These are phyloP conservation scores for Rhegmatorhina hoffmannsi DNA, from an alignment of 2,113 vertebrate genomes.

Conservation along the genomic window DNA sequence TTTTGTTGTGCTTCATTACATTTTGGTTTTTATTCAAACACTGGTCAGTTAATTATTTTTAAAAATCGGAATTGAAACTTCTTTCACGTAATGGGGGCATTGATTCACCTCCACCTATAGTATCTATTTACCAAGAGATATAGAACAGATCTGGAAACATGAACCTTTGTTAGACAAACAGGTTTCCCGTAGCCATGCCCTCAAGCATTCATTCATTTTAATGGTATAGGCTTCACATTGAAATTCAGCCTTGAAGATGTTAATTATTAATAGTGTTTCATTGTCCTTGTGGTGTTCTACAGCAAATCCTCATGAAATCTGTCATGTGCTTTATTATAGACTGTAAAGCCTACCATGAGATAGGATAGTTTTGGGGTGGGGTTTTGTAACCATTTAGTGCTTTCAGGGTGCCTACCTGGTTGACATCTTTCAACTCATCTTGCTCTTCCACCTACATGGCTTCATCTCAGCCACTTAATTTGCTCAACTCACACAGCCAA, in stretches of 20 bases:
- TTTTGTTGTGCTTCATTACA: neutral
- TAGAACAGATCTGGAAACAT: neutral
- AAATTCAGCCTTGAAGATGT: neutral
- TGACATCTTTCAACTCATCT: neutral
- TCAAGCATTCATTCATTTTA: conserved; percentile 6
- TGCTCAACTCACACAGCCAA: neutral
- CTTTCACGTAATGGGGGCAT: neutral
- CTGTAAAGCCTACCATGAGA: neutral
- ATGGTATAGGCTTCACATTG: neutral
- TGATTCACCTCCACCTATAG: neutral
- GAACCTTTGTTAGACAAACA: neutral
- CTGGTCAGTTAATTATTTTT: neutral
- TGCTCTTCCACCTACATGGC: neutral
- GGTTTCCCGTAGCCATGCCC: neutral
- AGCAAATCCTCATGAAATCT: neutral
- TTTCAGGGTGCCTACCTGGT: neutral
- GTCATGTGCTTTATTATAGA: neutral
- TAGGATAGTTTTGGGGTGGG: accelerated
- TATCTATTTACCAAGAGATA: neutral
- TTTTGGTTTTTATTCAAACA: neutral
- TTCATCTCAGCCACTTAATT: neutral
- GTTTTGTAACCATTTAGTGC: neutral
- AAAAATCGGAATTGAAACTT: neutral
- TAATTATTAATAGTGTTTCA: conserved; percentile 9
- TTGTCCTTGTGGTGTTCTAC: neutral